These are phyloP conservation scores for Drosophila eugracilis DNA, from an alignment of 1,140 invertebrate genomes.

Conservation along the genomic window DNA sequence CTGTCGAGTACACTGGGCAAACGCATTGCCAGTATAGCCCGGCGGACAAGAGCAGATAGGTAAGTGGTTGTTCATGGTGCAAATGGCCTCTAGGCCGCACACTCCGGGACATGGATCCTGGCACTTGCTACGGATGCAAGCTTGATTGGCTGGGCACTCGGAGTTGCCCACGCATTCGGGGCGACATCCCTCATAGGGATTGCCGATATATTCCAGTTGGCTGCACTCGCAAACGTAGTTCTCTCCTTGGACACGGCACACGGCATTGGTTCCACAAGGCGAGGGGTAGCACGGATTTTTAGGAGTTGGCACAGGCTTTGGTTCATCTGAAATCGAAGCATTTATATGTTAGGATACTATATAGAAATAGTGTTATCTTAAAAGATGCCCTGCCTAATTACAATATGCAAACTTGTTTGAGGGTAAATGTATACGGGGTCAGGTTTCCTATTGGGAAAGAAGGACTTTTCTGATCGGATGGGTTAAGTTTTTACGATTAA, in stretches of 20 bases:
- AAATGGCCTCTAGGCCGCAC: slow-evolving; percentile 87
- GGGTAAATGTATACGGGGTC: neutral
- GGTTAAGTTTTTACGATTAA: too few species aligned
- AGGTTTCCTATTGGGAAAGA: too few species aligned
- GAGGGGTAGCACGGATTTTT: slow-evolving; percentile 86
- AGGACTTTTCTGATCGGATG: too few species aligned
- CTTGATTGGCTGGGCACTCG: slow-evolving; percentile 86
- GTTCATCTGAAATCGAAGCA: slow-evolving; percentile 81
- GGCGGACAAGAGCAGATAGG: slow-evolving; percentile 88
- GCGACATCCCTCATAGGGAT: slow-evolving; percentile 86
- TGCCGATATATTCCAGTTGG: slow-evolving; percentile 86
- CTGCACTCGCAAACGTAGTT: slow-evolving; percentile 85
- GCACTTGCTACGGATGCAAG: slow-evolving; percentile 87
- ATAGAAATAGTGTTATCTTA: neutral
- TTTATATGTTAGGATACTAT: slow-evolving; percentile 3
- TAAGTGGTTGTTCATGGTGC: slow-evolving; percentile 88
- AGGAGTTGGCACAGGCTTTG: slow-evolving; percentile 84
- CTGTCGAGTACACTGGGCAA: slow-evolving; percentile 85
- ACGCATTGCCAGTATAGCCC: slow-evolving; percentile 90
- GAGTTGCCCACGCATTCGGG: slow-evolving; percentile 88
- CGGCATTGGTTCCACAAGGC: slow-evolving; percentile 87
- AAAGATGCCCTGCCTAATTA: slow-evolving; percentile 56
- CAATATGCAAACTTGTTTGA: slow-evolving; percentile 85
- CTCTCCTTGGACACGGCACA: slow-evolving; percentile 85
- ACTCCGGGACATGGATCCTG: slow-evolving; percentile 87